Evolutionary conservation across 2,113 vertebrate species (phyloP), one percentile per base, ranked within the genome.

Genomic region (Xiphorhynchus elegans): DNA sequence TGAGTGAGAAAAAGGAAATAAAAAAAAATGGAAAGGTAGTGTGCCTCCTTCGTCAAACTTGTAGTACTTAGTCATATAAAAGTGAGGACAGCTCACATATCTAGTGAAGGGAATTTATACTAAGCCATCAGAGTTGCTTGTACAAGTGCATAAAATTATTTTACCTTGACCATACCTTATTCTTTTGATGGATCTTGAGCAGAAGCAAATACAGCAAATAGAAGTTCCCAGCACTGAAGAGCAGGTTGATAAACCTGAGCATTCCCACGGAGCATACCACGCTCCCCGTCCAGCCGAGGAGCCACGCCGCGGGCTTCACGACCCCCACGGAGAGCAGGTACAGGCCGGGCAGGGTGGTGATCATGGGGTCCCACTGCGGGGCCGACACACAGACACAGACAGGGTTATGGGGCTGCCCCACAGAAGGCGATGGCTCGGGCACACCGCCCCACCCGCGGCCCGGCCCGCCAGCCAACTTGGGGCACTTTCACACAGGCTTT

Each of bases 321-420:
- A 98, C 91, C 5, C 99, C 99, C 74, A 99, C 99, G 0, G 99
- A 99, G 46, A 98, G 96, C 74, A 99, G 98, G 96, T 99, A 99
- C 40, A 99, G 95, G 35, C 99, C 99, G 1, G 99, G 99, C 17
- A 98, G 97, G 0, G 99, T 99, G 42, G 99, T 99, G 96, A 99
- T 99, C 99, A 99, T 99, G 2, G 99, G 99, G 95, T 99, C 99
- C 99, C 99, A 99, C 99, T 99, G 95, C 6, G 40, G 63, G 90
- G 87, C 0, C n/a, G 69, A 58, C 31, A 33, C 17, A 33, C 4
- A 56, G 33, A 59, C n/a, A 53, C 19, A 56, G 7, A 40, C n/a
- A 2, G 35, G 11, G 31, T 69, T 20, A 88, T 0, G 6, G 35
- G 52, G 35, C 49, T 9, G 37, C 44, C 8, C 8, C 42, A 12